Percentiles rank a stretch among this genome's conserved stretches.
Conservation (phyloP, 2,113 vertebrate species). For the Atrichornis clamosus region DNA sequence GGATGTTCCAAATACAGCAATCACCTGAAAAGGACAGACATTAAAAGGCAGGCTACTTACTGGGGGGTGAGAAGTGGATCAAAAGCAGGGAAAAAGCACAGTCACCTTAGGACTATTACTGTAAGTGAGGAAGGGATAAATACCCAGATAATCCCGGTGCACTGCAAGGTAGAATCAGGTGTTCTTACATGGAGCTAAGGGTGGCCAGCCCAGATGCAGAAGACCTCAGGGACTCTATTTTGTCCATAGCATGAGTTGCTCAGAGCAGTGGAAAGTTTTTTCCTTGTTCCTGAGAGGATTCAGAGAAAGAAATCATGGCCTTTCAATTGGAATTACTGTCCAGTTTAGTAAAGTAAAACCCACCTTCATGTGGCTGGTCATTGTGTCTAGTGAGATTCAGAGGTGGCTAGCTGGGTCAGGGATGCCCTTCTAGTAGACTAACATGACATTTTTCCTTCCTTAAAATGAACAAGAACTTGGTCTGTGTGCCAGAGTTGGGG, state of each 20-base stretch:
- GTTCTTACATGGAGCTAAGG: background rate
- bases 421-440: background rate
- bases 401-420: background rate
- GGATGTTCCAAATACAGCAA: background rate
- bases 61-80: background rate
- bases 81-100: background rate
- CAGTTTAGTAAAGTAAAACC: background rate
- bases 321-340: background rate
- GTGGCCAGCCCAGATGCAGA: background rate
- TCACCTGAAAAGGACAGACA: background rate
- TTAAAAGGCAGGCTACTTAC: background rate
- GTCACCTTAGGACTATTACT: background rate
- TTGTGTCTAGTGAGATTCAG: background rate
- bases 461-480: background rate
- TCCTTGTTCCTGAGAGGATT: background rate
- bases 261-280: background rate
- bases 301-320: background rate
- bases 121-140: background rate
- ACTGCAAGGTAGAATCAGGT: background rate
- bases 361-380: background rate
- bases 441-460: background rate
- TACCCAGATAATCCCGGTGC: background rate
- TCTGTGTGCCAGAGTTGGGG: fast-evolving
- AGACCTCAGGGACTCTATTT: background rate
- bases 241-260: background rate